Evolutionary conservation across 2,888 invertebrate genomes (phyloP).

Genomic region (Sisyra nigra): DNA sequence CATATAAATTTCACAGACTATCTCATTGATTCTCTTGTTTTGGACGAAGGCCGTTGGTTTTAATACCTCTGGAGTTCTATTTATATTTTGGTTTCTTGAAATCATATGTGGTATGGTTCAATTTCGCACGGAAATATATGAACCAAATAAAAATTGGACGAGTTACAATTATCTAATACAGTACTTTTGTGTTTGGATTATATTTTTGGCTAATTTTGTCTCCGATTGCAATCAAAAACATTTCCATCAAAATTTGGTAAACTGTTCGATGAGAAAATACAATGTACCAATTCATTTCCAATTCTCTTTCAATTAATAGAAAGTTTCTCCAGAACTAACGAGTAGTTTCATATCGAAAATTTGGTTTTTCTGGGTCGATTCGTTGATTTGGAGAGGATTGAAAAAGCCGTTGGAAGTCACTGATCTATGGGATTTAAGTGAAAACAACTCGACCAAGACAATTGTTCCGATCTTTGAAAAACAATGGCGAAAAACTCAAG

Average conservation of each 20-base stretch:
- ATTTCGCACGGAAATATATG: slow-evolving; percentile 44
- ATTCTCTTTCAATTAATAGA: too few species aligned
- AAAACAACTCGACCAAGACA: slow-evolving; percentile 24
- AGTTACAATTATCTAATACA: slow-evolving; percentile 67
- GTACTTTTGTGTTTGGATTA: slow-evolving; percentile 25
- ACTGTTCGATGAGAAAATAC: too few species aligned
- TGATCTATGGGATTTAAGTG: slow-evolving; percentile 84
- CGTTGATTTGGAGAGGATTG: slow-evolving; percentile 70
- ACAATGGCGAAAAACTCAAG: too few species aligned
- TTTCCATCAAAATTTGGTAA: too few species aligned
- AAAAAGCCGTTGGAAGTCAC: slow-evolving; percentile 60
- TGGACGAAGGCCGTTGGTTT: slow-evolving; percentile 75
- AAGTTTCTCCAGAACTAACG: slow-evolving; percentile 48
- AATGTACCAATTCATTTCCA: too few species aligned
- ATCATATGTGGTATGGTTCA: slow-evolving; percentile 56
- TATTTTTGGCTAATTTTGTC: too few species aligned
- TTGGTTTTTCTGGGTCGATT: slow-evolving; percentile 84
- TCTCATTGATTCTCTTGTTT: slow-evolving; percentile 46
- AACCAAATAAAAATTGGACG: slow-evolving; percentile 25
- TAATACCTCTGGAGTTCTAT: slow-evolving; percentile 77
- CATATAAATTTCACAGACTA: too few species aligned
- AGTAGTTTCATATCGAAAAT: slow-evolving; percentile 77
- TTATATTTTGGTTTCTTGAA: slow-evolving; percentile 79
- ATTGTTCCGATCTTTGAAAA: too few species aligned
- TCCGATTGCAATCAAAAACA: too few species aligned